These are phyloP conservation scores for Nannobrachium achirus DNA, from an alignment of 2,113 vertebrate genomes.

Conservation along the genomic window DNA sequence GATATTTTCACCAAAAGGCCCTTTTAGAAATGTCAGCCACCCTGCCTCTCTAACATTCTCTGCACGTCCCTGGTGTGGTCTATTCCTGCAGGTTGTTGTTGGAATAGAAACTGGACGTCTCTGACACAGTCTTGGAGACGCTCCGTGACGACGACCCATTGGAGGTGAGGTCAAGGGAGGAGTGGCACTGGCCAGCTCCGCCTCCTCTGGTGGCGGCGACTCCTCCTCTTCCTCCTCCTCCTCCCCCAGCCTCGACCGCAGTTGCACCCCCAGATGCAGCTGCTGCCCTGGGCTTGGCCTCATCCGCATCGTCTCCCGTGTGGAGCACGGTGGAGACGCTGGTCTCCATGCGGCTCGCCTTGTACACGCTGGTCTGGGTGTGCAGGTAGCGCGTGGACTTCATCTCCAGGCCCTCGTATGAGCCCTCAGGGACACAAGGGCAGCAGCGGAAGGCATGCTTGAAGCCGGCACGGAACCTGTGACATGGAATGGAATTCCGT, in stretches of 20 bases:
- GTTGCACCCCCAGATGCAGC: constrained; percentile 6
- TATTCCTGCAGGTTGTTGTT: constrained; percentile 83
- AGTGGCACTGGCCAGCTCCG: constrained; percentile 59
- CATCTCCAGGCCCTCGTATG: constrained; percentile 93
- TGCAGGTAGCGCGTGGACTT: constrained; percentile 90
- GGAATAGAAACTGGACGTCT: constrained; percentile 92
- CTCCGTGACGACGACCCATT: constrained; percentile 90
- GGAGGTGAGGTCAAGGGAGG: constrained; percentile 86
- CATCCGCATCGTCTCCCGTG: constrained; percentile 72
- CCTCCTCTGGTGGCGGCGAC: background rate
- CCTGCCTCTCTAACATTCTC: too few relatives aligned
- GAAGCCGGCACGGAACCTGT: constrained; percentile 94
- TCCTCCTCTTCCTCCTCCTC: background rate
- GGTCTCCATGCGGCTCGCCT: constrained; percentile 91
- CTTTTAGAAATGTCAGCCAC: too few relatives aligned
- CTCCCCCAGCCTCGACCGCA: background rate
- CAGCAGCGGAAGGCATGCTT: constrained; percentile 92
- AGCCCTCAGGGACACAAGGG: constrained; percentile 80
- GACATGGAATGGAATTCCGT: background rate
- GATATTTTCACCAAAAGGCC: too few relatives aligned
- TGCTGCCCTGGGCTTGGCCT: constrained; percentile 51
- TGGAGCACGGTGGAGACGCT: constrained; percentile 83
- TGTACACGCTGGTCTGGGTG: constrained; percentile 92
- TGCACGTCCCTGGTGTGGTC: too few relatives aligned
- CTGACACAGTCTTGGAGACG: constrained; percentile 88